Base-by-base conservation (phyloP, 2,113 vertebrate species). In the Dissostichus mawsoni region DNA sequence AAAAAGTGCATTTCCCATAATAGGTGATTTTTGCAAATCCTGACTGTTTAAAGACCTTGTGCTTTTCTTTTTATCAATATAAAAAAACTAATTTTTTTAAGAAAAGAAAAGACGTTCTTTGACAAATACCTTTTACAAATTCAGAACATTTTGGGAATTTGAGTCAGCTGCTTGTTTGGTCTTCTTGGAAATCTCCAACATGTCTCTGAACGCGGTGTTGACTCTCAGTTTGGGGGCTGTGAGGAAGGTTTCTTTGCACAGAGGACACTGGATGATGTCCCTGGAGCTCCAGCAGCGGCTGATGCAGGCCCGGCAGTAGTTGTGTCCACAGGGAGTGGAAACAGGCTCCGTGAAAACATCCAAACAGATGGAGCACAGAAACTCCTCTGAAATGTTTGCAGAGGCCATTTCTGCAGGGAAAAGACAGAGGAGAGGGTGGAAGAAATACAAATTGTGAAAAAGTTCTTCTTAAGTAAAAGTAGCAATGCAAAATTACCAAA, bases 271-370 rank as follows among this genome's bases (percentile, higher is more conserved):
- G 5, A 8, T 62, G 44, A 20, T 20, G 20, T 1, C 20, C 20
- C 20, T 1, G 20, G 20, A 20, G 20, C 20, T 20, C 20, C 20
- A 16, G 69, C 29, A 78, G 23, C 11, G 10, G 0, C 11, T 64
- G 63, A 78, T 74, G 75, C 81, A 78, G 36, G 3, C 16, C 3
- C 14, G 45, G 23, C 80, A 82, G 53, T 53, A 82, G 80, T 72
- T 82, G 67, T 71, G 80, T 23, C 68, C 74, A 2, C 80, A 82
- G 36, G 74, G 20, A 20, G 55, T 67, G 3, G 74, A 66, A 1
- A 77, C 61, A 1, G 80, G 80, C 3, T 76, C 64, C 7, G 6
- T 59, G 74, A 82, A 82, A 11, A 67, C 13, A 0, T 73, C 25
- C 65, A 69, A 44, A 45, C 65, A 65, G 70, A 78, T 36, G 1